Evolutionary conservation across 35 echinoderm and acorn worm genomes (phyloP).

Genomic region (Acanthaster planci): DNA sequence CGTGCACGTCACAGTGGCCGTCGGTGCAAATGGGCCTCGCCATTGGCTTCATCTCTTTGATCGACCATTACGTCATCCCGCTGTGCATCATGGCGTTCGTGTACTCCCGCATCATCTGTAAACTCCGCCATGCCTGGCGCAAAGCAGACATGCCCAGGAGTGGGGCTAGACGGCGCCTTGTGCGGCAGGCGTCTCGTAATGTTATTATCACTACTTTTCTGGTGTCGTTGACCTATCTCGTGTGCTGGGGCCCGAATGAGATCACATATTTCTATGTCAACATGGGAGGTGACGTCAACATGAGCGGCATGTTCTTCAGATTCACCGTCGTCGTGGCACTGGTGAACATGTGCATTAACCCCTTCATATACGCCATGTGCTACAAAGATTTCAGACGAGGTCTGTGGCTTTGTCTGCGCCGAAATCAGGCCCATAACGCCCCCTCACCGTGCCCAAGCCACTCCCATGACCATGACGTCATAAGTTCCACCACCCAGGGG

Average conservation of each 20-base stretch:
- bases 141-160: conserved; percentile 33
- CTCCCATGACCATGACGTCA: conserved; percentile 12
- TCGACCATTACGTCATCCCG: conserved; percentile 68
- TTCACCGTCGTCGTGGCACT: conserved; percentile 46
- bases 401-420: not conserved
- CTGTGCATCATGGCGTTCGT: conserved; percentile 66
- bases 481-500: not conserved
- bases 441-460: not conserved
- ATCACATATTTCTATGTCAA: conserved; percentile 72
- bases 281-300: conserved; percentile 43
- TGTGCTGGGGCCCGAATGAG: conserved; percentile 79
- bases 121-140: conserved; percentile 40
- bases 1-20: conserved; percentile 14
- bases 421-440: not conserved
- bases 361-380: conserved; percentile 65
- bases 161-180: not conserved
- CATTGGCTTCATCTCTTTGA: conserved; percentile 47
- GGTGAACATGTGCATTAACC: conserved; percentile 76
- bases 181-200: conserved; percentile 47
- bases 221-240: conserved; percentile 60
- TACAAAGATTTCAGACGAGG: conserved; percentile 57
- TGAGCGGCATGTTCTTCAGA: conserved; percentile 41
- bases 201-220: conserved; percentile 67
- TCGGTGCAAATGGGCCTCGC: not conserved
- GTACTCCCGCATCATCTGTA: conserved; percentile 60